A percentile compares a stretch with the other conserved stretches of the same genome.
phyloP scores from a whole-genome alignment of 2,113 vertebrate genomes.

The Macroglossus sobrinus region DNA sequence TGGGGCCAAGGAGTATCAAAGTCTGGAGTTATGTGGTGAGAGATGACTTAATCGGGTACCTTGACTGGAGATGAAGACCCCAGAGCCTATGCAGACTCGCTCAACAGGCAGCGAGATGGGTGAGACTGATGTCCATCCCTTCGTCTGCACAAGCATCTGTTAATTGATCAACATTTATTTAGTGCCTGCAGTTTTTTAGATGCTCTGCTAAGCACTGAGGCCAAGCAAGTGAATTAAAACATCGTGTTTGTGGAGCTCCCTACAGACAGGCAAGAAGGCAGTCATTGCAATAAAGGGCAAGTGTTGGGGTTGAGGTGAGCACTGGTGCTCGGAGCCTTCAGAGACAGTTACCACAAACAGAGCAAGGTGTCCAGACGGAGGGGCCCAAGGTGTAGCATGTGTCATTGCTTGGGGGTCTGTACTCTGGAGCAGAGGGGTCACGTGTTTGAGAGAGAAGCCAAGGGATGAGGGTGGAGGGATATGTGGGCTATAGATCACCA shows the following conservation, averaged over 20 bases:
- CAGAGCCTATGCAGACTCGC: neutral
- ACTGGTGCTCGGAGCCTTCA: neutral
- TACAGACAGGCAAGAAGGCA: neutral
- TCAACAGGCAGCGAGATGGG: neutral
- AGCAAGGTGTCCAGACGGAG: neutral
- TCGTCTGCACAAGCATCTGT: neutral
- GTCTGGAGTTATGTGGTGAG: neutral
- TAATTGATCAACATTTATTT: neutral
- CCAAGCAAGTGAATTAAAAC: neutral
- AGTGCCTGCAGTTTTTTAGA: neutral
- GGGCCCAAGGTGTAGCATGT: fast-evolving
- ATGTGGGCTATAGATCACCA: neutral
- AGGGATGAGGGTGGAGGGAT: neutral
- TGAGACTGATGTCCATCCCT: fast-evolving
- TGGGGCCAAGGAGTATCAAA: fast-evolving
- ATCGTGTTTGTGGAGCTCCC: neutral
- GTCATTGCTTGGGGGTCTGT: fast-evolving
- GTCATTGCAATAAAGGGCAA: neutral
- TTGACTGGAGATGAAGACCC: no score
- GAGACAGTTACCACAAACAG: neutral
- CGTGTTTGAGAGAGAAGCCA: neutral
- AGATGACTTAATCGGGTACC: neutral
- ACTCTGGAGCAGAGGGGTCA: fast-evolving
- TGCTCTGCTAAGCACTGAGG: neutral
- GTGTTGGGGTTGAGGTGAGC: neutral